A percentile compares a stretch with the other conserved stretches of the same genome.
These are phyloP conservation scores for Triplophysa dalaica DNA, from an alignment of 2,113 vertebrate species.

Conservation along the genomic window DNA sequence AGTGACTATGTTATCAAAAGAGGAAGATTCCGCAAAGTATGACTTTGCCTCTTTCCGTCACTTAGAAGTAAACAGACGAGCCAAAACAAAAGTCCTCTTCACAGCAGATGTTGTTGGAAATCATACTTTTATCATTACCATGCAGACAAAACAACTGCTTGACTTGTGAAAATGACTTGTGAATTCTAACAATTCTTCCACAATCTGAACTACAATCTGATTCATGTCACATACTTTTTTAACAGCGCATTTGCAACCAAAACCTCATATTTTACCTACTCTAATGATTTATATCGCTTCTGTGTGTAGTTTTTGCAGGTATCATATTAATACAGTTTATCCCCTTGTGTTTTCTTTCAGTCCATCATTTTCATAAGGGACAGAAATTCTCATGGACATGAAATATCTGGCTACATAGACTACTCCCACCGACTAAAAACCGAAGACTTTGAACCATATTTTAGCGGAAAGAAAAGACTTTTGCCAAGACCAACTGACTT, in stretches of 20 bases:
- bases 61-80: constrained; percentile 58
- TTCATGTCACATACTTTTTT: constrained; percentile 50
- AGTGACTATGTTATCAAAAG: constrained; percentile 40
- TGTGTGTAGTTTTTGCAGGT: constrained; percentile 45
- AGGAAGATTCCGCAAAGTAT: constrained; percentile 42
- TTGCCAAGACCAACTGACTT: constrained; percentile 80
- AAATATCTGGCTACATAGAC: constrained; percentile 89
- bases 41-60: constrained; percentile 30
- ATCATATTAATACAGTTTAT: constrained; percentile 61
- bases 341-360: constrained; percentile 69
- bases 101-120: constrained; percentile 50
- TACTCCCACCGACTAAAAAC: constrained; percentile 82
- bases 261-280: constrained; percentile 46
- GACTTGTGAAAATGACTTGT: constrained; percentile 47
- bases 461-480: constrained; percentile 81
- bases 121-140: constrained; percentile 54
- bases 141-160: constrained; percentile 68
- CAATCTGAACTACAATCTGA: background rate
- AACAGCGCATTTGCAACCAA: constrained; percentile 57
- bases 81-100: constrained; percentile 52
- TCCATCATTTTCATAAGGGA: constrained; percentile 89
- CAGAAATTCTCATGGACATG: constrained; percentile 77
- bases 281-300: constrained; percentile 53
- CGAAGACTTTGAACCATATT: constrained; percentile 84
- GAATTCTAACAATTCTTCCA: constrained; percentile 5